Evolutionary conservation across 2,113 vertebrate species (phyloP).

Genomic region (Actinemys pallida): DNA sequence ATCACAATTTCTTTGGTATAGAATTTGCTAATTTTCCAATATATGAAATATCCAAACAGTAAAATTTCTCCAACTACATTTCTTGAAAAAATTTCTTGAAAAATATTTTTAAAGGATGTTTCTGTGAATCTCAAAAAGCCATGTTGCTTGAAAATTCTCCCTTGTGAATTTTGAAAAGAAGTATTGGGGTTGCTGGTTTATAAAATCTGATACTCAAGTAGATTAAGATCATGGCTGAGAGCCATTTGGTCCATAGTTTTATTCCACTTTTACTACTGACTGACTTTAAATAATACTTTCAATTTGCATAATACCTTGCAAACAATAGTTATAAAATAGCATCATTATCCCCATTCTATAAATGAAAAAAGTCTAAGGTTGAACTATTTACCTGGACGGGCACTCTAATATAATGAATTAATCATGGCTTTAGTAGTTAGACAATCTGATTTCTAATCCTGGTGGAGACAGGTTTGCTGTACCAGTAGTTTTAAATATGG

Average conservation of each 20-base stretch:
- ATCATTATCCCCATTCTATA: no score
- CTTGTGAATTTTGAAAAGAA: background rate
- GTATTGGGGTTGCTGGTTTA: background rate
- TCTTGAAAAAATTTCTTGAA: background rate
- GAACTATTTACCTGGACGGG: no score
- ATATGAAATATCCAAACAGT: background rate
- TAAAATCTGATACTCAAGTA: background rate
- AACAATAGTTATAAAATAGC: background rate
- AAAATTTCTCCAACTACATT: no score
- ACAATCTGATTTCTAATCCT: background rate
- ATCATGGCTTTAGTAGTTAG: background rate
- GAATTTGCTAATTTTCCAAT: background rate
- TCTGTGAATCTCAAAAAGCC: background rate
- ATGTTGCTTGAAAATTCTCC: background rate
- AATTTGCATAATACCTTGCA: background rate
- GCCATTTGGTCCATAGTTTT: background rate
- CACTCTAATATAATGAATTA: no score
- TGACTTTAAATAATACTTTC: background rate
- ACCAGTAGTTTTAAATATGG: no score
- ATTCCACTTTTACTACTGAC: background rate
- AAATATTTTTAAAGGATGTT: background rate
- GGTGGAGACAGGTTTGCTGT: background rate
- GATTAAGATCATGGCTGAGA: background rate
- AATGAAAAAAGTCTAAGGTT: no score
- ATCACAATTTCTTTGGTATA: background rate